A percentile compares a stretch with the other conserved stretches of the same genome.
Conservation (phyloP, 2,888 invertebrate genomes). For the Alviniconcha strummeri region DNA sequence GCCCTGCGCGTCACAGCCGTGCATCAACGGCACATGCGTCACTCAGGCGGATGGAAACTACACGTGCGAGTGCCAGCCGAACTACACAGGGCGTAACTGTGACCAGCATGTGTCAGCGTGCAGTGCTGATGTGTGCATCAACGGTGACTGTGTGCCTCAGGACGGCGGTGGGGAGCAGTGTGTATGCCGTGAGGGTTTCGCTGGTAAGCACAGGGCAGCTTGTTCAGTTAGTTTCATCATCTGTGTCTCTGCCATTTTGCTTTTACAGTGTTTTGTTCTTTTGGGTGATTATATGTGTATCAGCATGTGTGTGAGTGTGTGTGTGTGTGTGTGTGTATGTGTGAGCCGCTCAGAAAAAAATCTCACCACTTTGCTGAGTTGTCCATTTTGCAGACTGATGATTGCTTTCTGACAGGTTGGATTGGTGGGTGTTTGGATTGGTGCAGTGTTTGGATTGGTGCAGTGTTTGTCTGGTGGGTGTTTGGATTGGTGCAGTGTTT, state of each 20-base stretch:
- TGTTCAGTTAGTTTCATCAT: neutral
- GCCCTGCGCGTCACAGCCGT: conserved; percentile 48
- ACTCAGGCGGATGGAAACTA: conserved; percentile 30
- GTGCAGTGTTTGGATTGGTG: too few relatives aligned
- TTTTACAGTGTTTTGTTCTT: conserved; percentile 46
- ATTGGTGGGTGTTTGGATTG: too few relatives aligned
- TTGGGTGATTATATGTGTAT: neutral
- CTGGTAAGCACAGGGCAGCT: conserved; percentile 48
- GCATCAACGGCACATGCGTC: conserved; percentile 48
- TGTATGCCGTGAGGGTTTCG: conserved; percentile 57
- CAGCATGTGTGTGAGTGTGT: neutral
- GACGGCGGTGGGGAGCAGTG: conserved; percentile 46
- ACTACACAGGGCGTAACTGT: conserved; percentile 34
- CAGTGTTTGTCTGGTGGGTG: too few relatives aligned
- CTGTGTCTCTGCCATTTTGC: neutral
- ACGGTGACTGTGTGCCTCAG: conserved; percentile 55
- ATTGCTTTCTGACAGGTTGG: too few relatives aligned
- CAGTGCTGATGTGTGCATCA: conserved; percentile 52
- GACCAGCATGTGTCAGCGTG: conserved; percentile 45
- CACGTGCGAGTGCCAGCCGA: conserved; percentile 32
- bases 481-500: too few relatives aligned
- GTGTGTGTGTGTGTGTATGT: conserved; percentile 2
- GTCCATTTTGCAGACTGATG: too few relatives aligned
- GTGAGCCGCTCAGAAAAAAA: neutral
- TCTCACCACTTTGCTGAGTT: too few relatives aligned